Evolutionary conservation across 2,113 vertebrate genomes (phyloP).

Genomic region (Hemibagrus wyckioides): DNA sequence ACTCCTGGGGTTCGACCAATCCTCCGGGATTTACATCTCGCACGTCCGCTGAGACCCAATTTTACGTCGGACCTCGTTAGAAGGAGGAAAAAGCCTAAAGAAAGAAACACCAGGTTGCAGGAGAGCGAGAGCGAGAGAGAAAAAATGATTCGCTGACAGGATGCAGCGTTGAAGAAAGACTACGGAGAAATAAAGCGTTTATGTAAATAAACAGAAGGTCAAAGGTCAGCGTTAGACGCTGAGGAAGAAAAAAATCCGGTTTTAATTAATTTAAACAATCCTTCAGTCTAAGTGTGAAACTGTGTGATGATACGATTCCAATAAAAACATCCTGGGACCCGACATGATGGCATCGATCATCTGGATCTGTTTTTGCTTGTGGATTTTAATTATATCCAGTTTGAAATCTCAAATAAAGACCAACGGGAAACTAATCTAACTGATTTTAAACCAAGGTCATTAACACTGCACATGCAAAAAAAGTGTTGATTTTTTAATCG

Average conservation of each 20-base stretch:
- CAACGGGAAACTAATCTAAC: neutral
- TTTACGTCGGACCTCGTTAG: slow-evolving; percentile 48
- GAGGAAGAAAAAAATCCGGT: neutral
- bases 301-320: neutral
- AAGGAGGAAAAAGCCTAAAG: slow-evolving; percentile 25
- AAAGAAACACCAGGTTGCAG: slow-evolving; percentile 34
- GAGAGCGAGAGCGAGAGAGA: slow-evolving; percentile 11
- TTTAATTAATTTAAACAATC: neutral
- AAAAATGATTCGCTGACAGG: neutral
- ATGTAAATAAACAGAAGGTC: neutral
- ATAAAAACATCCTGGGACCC: neutral
- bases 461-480: too few relatives aligned
- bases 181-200: neutral
- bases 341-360: too few relatives aligned
- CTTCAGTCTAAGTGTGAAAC: neutral
- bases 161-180: neutral
- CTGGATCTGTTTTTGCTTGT: too few relatives aligned
- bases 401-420: neutral
- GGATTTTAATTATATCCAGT: neutral
- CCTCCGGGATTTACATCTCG: slow-evolving; percentile 29
- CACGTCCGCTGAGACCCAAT: slow-evolving; percentile 36
- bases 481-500: neutral
- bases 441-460: too few relatives aligned
- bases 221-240: neutral
- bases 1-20: neutral